Evolutionary conservation across 2,888 invertebrate genomes (phyloP).

Genomic region (Coelopa pilipes): DNA sequence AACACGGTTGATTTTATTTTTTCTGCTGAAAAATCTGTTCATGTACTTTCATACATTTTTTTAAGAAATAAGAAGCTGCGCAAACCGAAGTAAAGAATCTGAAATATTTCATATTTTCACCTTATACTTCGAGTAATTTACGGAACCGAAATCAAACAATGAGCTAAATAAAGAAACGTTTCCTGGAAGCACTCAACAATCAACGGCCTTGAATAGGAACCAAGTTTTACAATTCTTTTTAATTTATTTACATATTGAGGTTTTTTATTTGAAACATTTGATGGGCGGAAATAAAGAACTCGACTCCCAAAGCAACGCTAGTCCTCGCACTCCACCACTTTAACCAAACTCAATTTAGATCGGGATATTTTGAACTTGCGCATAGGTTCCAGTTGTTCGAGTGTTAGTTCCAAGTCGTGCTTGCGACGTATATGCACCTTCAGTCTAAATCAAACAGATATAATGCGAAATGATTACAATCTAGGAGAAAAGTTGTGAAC

Average conservation of each 20-base stretch:
- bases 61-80: background rate
- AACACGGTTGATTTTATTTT: background rate
- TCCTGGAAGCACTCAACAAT: too few relatives aligned
- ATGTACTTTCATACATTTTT: conserved; percentile 4
- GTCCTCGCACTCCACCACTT: conserved; percentile 38
- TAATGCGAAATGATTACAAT: background rate
- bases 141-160: too few relatives aligned
- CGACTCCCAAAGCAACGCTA: background rate
- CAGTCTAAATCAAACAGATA: conserved; percentile 43
- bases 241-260: too few relatives aligned
- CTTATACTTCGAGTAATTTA: too few relatives aligned
- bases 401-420: conserved; percentile 46
- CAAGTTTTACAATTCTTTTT: too few relatives aligned
- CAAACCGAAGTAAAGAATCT: background rate
- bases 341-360: conserved; percentile 49
- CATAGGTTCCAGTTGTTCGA: conserved; percentile 53
- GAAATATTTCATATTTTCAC: too few relatives aligned
- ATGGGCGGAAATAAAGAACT: too few relatives aligned
- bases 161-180: too few relatives aligned
- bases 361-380: conserved; percentile 52
- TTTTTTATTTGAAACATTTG: too few relatives aligned
- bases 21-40: background rate
- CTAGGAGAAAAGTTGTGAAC: background rate
- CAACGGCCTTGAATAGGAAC: too few relatives aligned
- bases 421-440: conserved; percentile 51